Conservation (phyloP, 2,888 invertebrate genomes). For the Epinotia brunnichana region DNA sequence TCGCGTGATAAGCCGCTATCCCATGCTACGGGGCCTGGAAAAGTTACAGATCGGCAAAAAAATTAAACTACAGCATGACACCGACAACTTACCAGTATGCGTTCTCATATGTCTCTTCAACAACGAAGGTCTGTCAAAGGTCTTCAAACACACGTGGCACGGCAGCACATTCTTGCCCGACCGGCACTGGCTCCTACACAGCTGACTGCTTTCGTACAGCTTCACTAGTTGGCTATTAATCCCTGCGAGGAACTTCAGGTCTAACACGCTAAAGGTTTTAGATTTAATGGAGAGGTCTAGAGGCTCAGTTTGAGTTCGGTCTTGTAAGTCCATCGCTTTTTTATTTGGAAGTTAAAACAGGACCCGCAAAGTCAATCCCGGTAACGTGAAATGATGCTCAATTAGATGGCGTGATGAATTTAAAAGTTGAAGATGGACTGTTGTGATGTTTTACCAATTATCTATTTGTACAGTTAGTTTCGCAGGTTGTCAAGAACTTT, state of each 20-base stretch:
- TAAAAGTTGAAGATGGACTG: not conserved
- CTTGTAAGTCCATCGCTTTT: conserved; percentile 15
- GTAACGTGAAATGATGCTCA: not conserved
- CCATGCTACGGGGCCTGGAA: too few species aligned
- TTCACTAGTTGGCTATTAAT: conserved; percentile 73
- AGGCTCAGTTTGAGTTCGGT: conserved; percentile 70
- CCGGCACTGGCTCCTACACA: conserved; percentile 52
- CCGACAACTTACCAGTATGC: conserved; percentile 83
- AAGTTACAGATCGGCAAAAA: too few species aligned
- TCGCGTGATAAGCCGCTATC: too few species aligned
- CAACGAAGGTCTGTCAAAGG: conserved; percentile 87
- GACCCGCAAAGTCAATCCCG: not conserved
- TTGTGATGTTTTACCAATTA: not conserved
- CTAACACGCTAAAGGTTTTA: conserved; percentile 64
- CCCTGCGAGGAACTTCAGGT: conserved; percentile 73
- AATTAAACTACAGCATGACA: too few species aligned
- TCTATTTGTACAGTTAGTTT: not conserved
- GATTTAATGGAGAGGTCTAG: conserved; percentile 71
- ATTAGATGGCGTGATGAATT: not conserved
- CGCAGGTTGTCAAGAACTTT: not conserved
- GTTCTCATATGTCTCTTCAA: conserved; percentile 87
- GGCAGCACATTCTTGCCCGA: conserved; percentile 70
- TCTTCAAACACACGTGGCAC: conserved; percentile 86
- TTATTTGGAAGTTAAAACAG: not conserved
- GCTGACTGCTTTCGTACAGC: conserved; percentile 69